Percentiles rank a stretch among this genome's conserved stretches.
phyloP scores from a whole-genome alignment of 2,113 vertebrate species.

The Poeciliopsis occidentalis region DNA sequence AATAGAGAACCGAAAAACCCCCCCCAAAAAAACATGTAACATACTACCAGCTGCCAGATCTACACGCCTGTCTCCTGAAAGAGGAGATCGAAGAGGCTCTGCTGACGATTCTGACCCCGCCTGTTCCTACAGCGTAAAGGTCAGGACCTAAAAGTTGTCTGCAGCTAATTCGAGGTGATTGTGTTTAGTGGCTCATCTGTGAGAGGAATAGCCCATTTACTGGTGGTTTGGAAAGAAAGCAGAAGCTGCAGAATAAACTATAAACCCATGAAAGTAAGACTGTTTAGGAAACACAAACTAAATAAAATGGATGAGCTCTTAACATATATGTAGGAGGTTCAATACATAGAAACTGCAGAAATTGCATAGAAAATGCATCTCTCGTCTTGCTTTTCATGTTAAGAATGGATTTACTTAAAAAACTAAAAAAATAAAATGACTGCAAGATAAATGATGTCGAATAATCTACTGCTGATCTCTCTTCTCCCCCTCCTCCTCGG shows the following conservation, averaged over 20 bases:
- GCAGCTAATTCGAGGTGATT: slow-evolving; percentile 46
- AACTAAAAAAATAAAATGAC: slow-evolving; percentile 28
- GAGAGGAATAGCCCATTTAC: neutral
- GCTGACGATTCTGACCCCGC: slow-evolving; percentile 12
- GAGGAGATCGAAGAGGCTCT: slow-evolving; percentile 3
- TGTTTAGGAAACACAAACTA: slow-evolving; percentile 15
- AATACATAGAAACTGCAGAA: slow-evolving; percentile 13
- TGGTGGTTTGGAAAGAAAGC: slow-evolving; percentile 33
- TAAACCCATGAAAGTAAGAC: slow-evolving; percentile 11
- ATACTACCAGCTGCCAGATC: slow-evolving; percentile 25
- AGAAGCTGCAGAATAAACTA: slow-evolving; percentile 6
- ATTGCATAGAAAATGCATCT: slow-evolving; percentile 25
- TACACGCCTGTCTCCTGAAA: slow-evolving; percentile 11
- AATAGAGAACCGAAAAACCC: neutral
- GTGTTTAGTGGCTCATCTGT: slow-evolving; percentile 39
- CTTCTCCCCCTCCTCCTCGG: slow-evolving; percentile 22
- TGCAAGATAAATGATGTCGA: slow-evolving; percentile 17
- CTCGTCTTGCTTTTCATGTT: slow-evolving; percentile 46
- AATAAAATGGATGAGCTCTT: slow-evolving; percentile 18
- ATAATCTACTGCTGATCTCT: slow-evolving; percentile 14
- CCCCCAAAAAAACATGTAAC: neutral
- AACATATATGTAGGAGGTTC: slow-evolving; percentile 37
- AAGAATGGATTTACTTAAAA: slow-evolving; percentile 11
- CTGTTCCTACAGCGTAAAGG: slow-evolving; percentile 17
- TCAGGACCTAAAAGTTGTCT: slow-evolving; percentile 6